Evolutionary conservation across 2,888 invertebrate genomes (phyloP).

Genomic region (Athalia circularis): DNA sequence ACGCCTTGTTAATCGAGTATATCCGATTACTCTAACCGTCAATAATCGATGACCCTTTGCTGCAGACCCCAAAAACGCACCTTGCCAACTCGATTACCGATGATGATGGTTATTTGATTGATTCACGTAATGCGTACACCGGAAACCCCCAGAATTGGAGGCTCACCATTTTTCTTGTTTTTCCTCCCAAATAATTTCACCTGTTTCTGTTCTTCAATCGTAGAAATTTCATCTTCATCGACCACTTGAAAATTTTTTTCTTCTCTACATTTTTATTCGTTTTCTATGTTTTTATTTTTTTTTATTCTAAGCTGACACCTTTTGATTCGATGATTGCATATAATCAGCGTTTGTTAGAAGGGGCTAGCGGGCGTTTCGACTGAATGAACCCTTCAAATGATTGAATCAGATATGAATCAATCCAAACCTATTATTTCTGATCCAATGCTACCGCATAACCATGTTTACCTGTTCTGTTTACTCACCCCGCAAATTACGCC

Average conservation of each 20-base stretch:
- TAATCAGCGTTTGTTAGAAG: not conserved
- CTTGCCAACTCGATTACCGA: not conserved
- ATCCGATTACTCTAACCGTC: not conserved
- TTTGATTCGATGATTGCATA: slow-evolving; percentile 38
- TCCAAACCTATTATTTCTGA: slow-evolving; percentile 31
- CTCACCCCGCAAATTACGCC: not conserved
- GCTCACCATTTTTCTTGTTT: no score
- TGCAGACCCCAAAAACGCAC: no score
- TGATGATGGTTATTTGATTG: not conserved
- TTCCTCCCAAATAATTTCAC: no score
- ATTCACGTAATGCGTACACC: not conserved
- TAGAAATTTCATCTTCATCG: no score
- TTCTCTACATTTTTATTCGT: no score
- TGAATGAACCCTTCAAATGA: slow-evolving; percentile 5
- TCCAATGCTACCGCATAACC: not conserved
- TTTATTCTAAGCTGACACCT: slow-evolving; percentile 6
- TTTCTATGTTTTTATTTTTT: no score
- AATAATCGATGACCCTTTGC: not conserved
- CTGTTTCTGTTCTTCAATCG: no score
- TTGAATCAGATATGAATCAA: slow-evolving; percentile 43
- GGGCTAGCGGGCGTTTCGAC: no score
- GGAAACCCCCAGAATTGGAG: no score
- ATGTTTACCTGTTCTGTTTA: slow-evolving; percentile 26
- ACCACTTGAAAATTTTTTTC: no score
- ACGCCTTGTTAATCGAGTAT: no score